phyloP scores from a whole-genome alignment of 2,888 invertebrate genomes.

The Drosophila algonquin region DNA sequence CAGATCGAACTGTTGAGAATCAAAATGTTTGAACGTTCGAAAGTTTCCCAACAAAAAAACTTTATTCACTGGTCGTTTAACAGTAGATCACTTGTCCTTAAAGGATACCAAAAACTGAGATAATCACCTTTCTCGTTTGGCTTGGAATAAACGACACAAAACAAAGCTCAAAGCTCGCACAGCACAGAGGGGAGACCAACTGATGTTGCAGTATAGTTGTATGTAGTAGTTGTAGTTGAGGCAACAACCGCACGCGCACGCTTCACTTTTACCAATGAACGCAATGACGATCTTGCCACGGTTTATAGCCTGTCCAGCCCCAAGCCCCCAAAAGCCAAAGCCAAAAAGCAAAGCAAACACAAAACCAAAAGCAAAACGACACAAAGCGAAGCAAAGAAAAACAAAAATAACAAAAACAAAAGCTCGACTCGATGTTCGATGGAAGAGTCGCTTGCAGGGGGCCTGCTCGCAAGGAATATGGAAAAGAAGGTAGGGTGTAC shows the following conservation, averaged over 20 bases:
- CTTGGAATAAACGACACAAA: conserved; percentile 35
- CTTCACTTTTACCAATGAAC: conserved; percentile 84
- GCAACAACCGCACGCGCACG: conserved; percentile 82
- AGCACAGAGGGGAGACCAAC: conserved; percentile 25
- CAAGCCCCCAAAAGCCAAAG: conserved; percentile 52
- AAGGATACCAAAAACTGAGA: conserved; percentile 25
- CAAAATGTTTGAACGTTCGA: neutral
- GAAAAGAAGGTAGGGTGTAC: neutral
- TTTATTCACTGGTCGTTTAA: neutral
- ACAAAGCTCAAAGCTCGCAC: conserved; percentile 14
- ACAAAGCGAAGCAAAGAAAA: conserved; percentile 14
- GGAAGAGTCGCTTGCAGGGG: neutral
- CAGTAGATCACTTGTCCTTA: conserved; percentile 33
- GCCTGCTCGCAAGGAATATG: neutral
- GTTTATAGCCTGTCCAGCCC: conserved; percentile 84
- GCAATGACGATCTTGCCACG: conserved; percentile 82
- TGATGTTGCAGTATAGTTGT: conserved; percentile 12
- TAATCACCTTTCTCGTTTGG: conserved; percentile 42
- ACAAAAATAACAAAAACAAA: neutral
- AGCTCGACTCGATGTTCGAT: neutral
- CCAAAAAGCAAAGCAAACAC: conserved; percentile 39
- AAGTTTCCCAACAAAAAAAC: neutral
- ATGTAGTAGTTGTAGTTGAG: conserved; percentile 26
- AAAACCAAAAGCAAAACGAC: conserved; percentile 23
- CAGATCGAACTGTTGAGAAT: neutral